phyloP scores from a whole-genome alignment of 1,140 invertebrate species.

The Lysiphlebus fabarum region DNA sequence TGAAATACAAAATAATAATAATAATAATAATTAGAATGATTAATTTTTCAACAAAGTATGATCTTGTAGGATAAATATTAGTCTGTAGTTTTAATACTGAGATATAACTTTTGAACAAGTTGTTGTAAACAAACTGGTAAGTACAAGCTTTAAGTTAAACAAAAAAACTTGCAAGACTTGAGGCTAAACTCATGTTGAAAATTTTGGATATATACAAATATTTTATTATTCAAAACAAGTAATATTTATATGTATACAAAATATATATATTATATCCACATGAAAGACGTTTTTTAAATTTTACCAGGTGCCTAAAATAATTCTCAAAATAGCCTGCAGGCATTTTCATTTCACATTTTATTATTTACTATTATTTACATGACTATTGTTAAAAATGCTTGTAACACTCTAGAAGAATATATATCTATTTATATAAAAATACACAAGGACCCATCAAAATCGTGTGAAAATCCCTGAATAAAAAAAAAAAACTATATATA shows the following conservation, averaged over 20 bases:
- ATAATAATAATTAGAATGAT: too few species aligned
- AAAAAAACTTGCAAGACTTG: neutral
- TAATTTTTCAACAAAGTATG: too few species aligned
- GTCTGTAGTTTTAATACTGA: too few species aligned
- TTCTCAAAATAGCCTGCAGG: too few species aligned
- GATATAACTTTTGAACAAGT: too few species aligned
- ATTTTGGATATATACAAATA: too few species aligned
- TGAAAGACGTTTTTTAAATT: neutral
- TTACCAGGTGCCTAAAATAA: neutral
- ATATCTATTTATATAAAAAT: constrained; percentile 9
- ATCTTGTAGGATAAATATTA: too few species aligned
- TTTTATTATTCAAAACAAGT: constrained; percentile 29
- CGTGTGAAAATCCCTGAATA: constrained; percentile 29
- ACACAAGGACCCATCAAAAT: constrained; percentile 8
- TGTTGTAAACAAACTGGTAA: too few species aligned
- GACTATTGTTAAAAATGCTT: constrained; percentile 2
- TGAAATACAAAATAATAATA: too few species aligned
- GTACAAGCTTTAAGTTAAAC: neutral
- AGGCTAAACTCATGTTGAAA: too few species aligned
- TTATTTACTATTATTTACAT: constrained; percentile 7
- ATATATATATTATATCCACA: neutral
- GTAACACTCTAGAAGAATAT: constrained; percentile 19
- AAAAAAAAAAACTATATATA: constrained; percentile 9
- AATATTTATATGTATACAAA: constrained; percentile 22
- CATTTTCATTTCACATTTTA: constrained; percentile 12